Evolutionary conservation across 2,113 vertebrate species (phyloP), one percentile per base, ranked within the genome.

Genomic region (Epinephelus fuscoguttatus): DNA sequence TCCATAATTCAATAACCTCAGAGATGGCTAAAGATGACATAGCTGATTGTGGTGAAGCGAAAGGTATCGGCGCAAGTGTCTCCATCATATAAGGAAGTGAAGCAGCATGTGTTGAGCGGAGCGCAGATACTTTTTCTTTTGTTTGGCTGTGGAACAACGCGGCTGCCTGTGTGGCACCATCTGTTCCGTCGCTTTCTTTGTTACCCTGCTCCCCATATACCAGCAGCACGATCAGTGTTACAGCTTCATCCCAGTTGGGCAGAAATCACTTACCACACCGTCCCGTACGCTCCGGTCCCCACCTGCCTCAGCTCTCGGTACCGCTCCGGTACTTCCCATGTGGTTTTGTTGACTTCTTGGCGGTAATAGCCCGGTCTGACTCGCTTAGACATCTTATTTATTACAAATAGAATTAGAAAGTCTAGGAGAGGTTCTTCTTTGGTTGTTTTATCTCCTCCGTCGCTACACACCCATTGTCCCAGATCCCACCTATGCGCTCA

Each of bases 251-350:
- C 18, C 33, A 18, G 6, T 50, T 13, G 4, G 13, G 10, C 49
- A 3, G 6, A 8, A 33, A 6, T 78, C 56, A 95, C 98, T 98
- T 91, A 99, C 98, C 98, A 98, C 2, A 99, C 98, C 4, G 97
- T 97, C 76, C 98, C 98, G 85, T 99, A 99, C 37, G 98, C 98
- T 42, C 98, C 97, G 1, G 97, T 97, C 52, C 97, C 98, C 92
- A 98, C 96, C 80, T 97, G 95, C 92, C 87, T 94, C 92, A 99
- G 93, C 17, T 98, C 97, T 62, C 91, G 95, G 95, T 98, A 99
- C 91, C 96, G 94, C 15, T 96, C 96, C 87, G 96, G 95, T 59
- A 99, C 97, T 86, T 98, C 97, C 98, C 98, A 99, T 23, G 93
- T 74, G 0, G 96, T 99, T 89, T 98, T 97, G 91, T 97, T 96